Conservation (phyloP, 2,113 vertebrate species). For the Lanius ludovicianus region DNA sequence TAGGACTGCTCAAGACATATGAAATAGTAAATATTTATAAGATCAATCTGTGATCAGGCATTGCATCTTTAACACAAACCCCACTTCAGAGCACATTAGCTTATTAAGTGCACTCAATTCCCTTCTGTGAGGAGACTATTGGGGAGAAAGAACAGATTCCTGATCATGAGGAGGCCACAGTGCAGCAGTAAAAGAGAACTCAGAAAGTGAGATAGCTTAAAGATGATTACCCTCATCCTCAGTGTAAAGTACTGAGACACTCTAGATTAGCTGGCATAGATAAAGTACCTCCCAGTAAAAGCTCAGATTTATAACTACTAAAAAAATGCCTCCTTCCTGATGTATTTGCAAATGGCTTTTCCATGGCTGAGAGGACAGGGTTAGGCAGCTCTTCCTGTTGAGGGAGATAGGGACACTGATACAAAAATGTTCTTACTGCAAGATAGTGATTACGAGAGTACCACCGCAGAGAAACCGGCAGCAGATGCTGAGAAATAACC, state of each 20-base stretch:
- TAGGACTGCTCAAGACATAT: neutral
- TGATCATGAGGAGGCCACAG: neutral
- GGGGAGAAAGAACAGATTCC: neutral
- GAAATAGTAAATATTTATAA: neutral
- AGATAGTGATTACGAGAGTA: accelerated
- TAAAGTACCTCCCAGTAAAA: neutral
- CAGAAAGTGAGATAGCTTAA: neutral
- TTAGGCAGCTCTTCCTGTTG: neutral
- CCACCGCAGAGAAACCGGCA: neutral
- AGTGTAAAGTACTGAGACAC: neutral
- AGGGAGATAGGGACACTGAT: neutral
- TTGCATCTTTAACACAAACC: neutral
- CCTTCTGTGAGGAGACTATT: neutral
- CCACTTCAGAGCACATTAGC: neutral
- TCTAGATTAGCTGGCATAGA: neutral
- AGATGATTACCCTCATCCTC: neutral
- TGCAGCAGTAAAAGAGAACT: neutral
- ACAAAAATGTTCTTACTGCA: neutral
- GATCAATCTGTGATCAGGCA: neutral
- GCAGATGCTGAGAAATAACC: neutral
- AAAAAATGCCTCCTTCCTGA: neutral
- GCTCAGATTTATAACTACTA: neutral
- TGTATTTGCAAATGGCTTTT: neutral
- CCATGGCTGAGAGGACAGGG: neutral
- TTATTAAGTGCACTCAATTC: neutral